These are phyloP conservation scores for Takifugu bimaculatus DNA, from an alignment of 2,113 vertebrate genomes.

Conservation along the genomic window DNA sequence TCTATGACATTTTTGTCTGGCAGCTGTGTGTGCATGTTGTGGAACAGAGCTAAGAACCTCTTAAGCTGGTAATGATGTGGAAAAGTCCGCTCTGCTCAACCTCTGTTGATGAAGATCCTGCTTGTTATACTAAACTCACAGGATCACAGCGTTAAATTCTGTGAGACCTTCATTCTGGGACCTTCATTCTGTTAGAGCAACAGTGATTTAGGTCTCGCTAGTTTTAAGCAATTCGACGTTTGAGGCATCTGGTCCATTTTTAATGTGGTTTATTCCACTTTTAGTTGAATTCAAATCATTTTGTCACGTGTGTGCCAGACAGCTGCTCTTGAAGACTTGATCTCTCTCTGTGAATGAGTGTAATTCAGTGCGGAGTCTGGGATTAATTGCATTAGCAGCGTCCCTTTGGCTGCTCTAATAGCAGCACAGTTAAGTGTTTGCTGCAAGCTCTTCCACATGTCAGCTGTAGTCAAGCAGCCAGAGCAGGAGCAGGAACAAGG, in stretches of 20 bases:
- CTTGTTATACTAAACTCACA: not conserved
- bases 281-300: no score
- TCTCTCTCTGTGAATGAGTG: slow-evolving; percentile 4
- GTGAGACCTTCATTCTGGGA: not conserved
- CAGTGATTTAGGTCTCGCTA: not conserved
- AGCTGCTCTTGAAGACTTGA: slow-evolving; percentile 9
- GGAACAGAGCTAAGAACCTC: slow-evolving; percentile 50
- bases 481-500: slow-evolving; percentile 35
- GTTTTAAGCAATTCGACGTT: not conserved
- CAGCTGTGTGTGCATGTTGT: slow-evolving; percentile 53
- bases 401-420: slow-evolving; percentile 43
- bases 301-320: not conserved
- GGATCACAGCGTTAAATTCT: not conserved
- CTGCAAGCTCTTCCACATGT: slow-evolving; percentile 63
- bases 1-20: slow-evolving; percentile 50
- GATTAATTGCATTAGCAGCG: slow-evolving; percentile 60
- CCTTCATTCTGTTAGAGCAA: not conserved
- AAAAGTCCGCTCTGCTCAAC: slow-evolving; percentile 37
- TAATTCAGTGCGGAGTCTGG: slow-evolving; percentile 40
- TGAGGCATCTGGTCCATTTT: not conserved
- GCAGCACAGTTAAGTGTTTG: slow-evolving; percentile 61
- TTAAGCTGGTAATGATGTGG: slow-evolving; percentile 56
- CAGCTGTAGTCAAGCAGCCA: slow-evolving; percentile 44
- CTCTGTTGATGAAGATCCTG: slow-evolving; percentile 8
- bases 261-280: no score